Conservation (phyloP, 37 sponge, comb jelly and placozoan species). For the Halichondria panicea region DNA sequence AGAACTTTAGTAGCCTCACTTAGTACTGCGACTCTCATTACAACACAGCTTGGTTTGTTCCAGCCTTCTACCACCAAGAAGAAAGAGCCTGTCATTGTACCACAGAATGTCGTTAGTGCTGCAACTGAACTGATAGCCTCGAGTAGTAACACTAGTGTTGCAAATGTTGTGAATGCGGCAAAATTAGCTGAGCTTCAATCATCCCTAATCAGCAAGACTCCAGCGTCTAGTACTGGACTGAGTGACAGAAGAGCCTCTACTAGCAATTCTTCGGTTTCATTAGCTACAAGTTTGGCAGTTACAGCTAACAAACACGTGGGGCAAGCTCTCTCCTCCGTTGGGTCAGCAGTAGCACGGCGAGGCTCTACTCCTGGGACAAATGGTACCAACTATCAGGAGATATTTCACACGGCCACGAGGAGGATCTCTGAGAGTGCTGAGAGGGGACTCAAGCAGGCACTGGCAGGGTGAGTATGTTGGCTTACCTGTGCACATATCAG, state of each 20-base stretch:
- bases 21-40: too few species aligned
- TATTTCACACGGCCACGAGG: constrained; percentile 12
- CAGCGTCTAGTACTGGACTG: background rate
- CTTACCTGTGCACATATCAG: background rate
- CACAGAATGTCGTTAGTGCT: background rate
- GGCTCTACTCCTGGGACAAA: constrained; percentile 19
- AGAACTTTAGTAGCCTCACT: too few species aligned
- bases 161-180: background rate
- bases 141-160: background rate
- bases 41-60: too few species aligned
- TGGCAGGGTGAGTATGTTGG: constrained; percentile 37
- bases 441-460: constrained; percentile 51
- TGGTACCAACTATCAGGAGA: constrained; percentile 5
- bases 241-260: background rate
- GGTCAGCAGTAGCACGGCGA: background rate
- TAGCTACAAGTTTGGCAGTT: too few species aligned
- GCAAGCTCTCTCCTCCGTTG: background rate
- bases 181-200: background rate
- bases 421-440: constrained; percentile 31
- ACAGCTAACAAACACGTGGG: background rate
- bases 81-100: too few species aligned
- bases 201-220: background rate
- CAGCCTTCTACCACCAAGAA: too few species aligned
- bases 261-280: background rate
- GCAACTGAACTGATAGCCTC: background rate